A percentile compares a stretch with the other conserved stretches of the same genome.
Evolutionary conservation across 2,888 invertebrate species (phyloP).

Genomic region (Lepetodrilus schrolli): DNA sequence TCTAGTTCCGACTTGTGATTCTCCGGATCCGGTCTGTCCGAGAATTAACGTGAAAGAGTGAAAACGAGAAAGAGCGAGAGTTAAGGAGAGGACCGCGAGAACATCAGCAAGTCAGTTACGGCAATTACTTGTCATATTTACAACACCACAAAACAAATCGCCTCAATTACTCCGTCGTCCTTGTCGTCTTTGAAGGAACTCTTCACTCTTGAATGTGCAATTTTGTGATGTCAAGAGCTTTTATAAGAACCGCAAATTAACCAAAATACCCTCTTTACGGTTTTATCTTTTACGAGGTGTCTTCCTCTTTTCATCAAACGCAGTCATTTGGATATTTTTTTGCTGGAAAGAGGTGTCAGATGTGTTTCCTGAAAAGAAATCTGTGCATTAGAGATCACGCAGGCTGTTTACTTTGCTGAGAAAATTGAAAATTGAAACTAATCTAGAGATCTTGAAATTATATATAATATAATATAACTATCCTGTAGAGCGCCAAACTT

Average conservation of each 20-base stretch:
- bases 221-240: neutral
- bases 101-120: too few species aligned
- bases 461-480: too few species aligned
- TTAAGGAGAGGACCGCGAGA: too few species aligned
- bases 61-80: too few species aligned
- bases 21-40: too few species aligned
- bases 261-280: neutral
- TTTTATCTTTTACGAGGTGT: neutral
- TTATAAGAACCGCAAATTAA: neutral
- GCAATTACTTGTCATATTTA: conserved; percentile 22
- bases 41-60: too few species aligned
- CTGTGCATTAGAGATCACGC: neutral
- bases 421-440: too few species aligned
- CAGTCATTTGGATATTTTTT: neutral
- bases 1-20: too few species aligned
- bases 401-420: too few species aligned
- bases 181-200: neutral
- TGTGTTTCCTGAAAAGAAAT: neutral
- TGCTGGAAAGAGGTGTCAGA: neutral
- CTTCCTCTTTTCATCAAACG: neutral
- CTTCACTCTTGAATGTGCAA: neutral
- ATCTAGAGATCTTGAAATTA: too few species aligned
- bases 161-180: neutral
- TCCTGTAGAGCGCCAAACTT: too few species aligned
- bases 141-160: conserved; percentile 8